phyloP scores from a whole-genome alignment of 2,888 invertebrate species.

The Pinctada fucata region DNA sequence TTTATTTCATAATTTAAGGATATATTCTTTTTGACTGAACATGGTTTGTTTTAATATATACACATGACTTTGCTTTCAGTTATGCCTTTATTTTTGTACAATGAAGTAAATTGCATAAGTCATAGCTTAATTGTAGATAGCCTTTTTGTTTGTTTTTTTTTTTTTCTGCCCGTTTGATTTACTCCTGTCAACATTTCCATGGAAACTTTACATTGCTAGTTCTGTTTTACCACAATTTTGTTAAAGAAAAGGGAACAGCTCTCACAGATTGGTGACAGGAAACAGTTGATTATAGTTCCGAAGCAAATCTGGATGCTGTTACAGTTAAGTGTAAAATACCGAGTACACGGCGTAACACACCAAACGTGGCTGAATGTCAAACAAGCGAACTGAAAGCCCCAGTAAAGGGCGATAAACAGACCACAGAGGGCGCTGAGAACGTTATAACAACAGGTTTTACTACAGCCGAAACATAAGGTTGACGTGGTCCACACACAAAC shows the following conservation, averaged over 20 bases:
- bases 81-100: too few relatives aligned
- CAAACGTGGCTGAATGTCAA: conserved; percentile 80
- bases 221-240: conserved; percentile 43
- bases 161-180: too few relatives aligned
- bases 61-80: neutral
- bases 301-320: conserved; percentile 42
- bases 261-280: conserved; percentile 53
- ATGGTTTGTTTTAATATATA: neutral
- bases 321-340: conserved; percentile 47
- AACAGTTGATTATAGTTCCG: conserved; percentile 41
- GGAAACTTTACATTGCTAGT: neutral
- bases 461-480: conserved; percentile 78
- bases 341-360: conserved; percentile 48
- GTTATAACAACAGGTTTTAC: conserved; percentile 84
- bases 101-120: too few relatives aligned
- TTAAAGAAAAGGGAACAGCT: conserved; percentile 48
- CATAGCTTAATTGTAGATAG: too few relatives aligned
- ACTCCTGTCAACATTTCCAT: too few relatives aligned
- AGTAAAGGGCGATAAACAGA: conserved; percentile 82
- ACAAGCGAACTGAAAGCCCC: conserved; percentile 76
- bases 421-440: conserved; percentile 83
- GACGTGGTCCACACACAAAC: conserved; percentile 83
- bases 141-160: too few relatives aligned
- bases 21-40: neutral
- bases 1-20: neutral